Evolutionary conservation across 2,797 vertebrate species (phyloP).

Genomic region (Sparidentex hasta): DNA sequence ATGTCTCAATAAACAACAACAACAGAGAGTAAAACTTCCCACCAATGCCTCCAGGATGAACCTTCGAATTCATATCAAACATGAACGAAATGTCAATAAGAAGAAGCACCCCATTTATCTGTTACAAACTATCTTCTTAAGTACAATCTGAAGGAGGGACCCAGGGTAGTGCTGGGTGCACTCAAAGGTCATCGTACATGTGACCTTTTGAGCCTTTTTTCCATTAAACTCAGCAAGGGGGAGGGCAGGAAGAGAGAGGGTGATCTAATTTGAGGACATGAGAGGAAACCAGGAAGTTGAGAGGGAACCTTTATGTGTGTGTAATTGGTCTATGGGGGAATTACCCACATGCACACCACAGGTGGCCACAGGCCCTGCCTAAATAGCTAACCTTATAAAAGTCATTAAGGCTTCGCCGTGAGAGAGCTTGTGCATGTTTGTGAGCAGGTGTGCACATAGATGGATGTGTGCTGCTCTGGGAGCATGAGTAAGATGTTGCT

Average conservation of each 20-base stretch:
- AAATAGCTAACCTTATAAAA: slow-evolving; percentile 69
- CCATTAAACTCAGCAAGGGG: slow-evolving; percentile 70
- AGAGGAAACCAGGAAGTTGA: slow-evolving; percentile 69
- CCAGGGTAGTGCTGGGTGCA: slow-evolving; percentile 9
- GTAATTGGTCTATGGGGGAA: slow-evolving; percentile 74
- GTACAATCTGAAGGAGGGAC: slow-evolving; percentile 10
- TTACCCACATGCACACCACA: slow-evolving; percentile 62
- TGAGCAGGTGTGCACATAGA: slow-evolving; percentile 8
- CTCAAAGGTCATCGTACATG: slow-evolving; percentile 44
- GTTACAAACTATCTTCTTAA: slow-evolving; percentile 30
- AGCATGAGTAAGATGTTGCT: not conserved
- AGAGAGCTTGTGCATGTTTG: not conserved
- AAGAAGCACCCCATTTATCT: not conserved
- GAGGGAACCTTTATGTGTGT: slow-evolving; percentile 65
- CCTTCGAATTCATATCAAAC: slow-evolving; percentile 8
- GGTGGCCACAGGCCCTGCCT: slow-evolving; percentile 57
- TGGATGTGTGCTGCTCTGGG: not conserved
- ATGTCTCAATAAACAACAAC: not conserved
- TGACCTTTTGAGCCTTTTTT: slow-evolving; percentile 62
- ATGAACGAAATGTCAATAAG: slow-evolving; percentile 10
- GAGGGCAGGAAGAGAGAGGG: slow-evolving; percentile 23
- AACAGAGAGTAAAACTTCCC: not conserved
- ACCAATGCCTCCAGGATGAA: not conserved
- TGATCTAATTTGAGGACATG: slow-evolving; percentile 71
- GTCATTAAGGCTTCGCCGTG: slow-evolving; percentile 58